These are phyloP conservation scores for Microhierax caerulescens DNA, from an alignment of 2,797 vertebrate species.

Conservation along the genomic window DNA sequence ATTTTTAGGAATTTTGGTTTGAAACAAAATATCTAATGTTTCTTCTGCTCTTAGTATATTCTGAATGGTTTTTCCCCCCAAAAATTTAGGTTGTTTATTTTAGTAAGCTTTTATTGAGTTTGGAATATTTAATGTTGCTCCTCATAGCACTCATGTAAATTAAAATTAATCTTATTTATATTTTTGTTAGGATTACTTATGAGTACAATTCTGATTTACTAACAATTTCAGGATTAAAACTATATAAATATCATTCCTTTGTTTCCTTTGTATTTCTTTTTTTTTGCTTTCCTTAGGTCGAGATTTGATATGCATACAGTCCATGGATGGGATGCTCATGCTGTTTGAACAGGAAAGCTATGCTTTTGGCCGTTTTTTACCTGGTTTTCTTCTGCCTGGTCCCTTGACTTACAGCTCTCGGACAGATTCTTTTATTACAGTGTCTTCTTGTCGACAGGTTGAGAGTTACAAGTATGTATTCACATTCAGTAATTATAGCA, in stretches of 20 bases:
- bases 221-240: not conserved
- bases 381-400: conserved; percentile 91
- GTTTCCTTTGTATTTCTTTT: not conserved
- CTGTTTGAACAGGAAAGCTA: conserved; percentile 98
- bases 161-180: not conserved
- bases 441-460: conserved; percentile 89
- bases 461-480: conserved; percentile 92
- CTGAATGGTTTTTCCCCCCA: not conserved
- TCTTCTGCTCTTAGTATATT: not conserved
- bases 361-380: conserved; percentile 92
- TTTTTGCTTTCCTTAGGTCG: conserved; percentile 78
- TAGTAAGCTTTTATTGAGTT: not conserved
- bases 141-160: not conserved
- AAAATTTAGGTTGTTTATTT: not conserved
- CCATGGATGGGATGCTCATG: conserved; percentile 97
- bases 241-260: not conserved
- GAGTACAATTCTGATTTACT: not conserved
- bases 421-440: conserved; percentile 92
- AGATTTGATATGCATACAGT: conserved; percentile 95
- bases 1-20: not conserved
- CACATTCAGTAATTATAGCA: not conserved
- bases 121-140: not conserved
- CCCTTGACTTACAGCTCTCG: conserved; percentile 88
- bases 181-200: not conserved
- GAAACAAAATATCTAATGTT: not conserved